Base-by-base conservation (phyloP, 2,888 invertebrate genomes). In the Nomada ferruginata region DNA sequence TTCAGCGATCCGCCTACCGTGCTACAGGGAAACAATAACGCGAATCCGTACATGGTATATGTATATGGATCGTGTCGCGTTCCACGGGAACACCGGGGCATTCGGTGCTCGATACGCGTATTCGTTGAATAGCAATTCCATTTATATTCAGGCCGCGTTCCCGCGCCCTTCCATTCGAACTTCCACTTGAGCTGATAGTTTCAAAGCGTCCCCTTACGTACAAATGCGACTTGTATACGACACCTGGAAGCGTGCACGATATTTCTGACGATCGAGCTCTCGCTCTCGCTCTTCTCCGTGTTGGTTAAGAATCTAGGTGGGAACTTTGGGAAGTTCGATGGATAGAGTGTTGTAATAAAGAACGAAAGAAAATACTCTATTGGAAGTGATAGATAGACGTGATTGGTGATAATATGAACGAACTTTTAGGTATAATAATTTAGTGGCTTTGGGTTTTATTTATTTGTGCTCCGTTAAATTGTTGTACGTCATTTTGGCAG, bases 61-160 rank as follows among this genome's bases (percentile, higher is more conserved):
- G 76, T 82, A 88, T 82, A 78, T 57, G 55, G 59, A 69, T 82
- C 65, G 70, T 70, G 63, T 52, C 0, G 26, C 23, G 26, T 52
- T 44, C 72, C 53, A 52, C 55, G 44, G 72, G 1, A 61, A 64
- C 72, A 69, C 64, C 77, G 18, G 5, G 65, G 60, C 80, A 80
- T 79, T 85, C 75, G 85, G 78, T 76, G 79, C 68, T 66, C 75
- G 76, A 63, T 83, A 64, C 69, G 76, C 82, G 82, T 71, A 79
- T 82, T 78, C 83, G 84, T 79, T 89, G 90, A 86, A 90, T 85
- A 82, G 86, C 90, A 83, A 89, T 89, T 89, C 90, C 87, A 91
- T 91, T 91, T 90, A 91, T 92, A 91, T 92, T 90, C 91, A 82
- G 83, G 82, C 85, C 88, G 85, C 89, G 90, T 90, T 47, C 72